A percentile compares a stretch with the other conserved stretches of the same genome.
These are phyloP conservation scores for Eutolmus rufibarbis DNA, from an alignment of 2,888 invertebrate species.

Conservation along the genomic window DNA sequence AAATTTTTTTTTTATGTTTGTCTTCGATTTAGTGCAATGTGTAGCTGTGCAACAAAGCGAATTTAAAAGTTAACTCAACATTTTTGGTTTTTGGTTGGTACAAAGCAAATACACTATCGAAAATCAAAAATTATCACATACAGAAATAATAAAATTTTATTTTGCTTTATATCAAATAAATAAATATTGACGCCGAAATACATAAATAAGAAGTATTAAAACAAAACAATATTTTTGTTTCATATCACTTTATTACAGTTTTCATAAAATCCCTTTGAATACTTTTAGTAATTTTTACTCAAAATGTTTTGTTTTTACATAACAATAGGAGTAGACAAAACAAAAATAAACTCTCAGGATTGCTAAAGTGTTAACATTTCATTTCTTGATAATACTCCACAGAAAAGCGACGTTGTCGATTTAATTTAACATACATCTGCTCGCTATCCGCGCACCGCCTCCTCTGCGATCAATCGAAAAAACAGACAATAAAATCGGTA, in stretches of 20 bases:
- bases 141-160: too few relatives aligned
- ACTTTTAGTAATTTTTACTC: neutral
- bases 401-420: neutral
- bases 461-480: neutral
- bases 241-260: slow-evolving; percentile 16
- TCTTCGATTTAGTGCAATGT: too few relatives aligned
- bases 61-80: too few relatives aligned
- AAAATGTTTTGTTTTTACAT: neutral
- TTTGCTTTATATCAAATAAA: too few relatives aligned
- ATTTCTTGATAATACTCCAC: neutral
- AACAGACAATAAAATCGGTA: slow-evolving; percentile 31
- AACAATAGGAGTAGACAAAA: slow-evolving; percentile 31
- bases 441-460: neutral
- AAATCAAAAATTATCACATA: too few relatives aligned
- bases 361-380: slow-evolving; percentile 16
- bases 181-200: too few relatives aligned
- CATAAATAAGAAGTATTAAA: neutral
- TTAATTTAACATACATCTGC: neutral
- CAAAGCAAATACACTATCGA: too few relatives aligned
- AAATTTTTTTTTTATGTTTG: too few relatives aligned
- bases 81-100: too few relatives aligned
- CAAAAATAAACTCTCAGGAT: slow-evolving; percentile 35
- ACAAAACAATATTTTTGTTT: neutral
- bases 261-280: slow-evolving; percentile 17
- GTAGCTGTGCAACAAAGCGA: too few relatives aligned